These are phyloP conservation scores for Dicrostonyx torquatus DNA, from an alignment of 2,797 vertebrate species.

Conservation along the genomic window DNA sequence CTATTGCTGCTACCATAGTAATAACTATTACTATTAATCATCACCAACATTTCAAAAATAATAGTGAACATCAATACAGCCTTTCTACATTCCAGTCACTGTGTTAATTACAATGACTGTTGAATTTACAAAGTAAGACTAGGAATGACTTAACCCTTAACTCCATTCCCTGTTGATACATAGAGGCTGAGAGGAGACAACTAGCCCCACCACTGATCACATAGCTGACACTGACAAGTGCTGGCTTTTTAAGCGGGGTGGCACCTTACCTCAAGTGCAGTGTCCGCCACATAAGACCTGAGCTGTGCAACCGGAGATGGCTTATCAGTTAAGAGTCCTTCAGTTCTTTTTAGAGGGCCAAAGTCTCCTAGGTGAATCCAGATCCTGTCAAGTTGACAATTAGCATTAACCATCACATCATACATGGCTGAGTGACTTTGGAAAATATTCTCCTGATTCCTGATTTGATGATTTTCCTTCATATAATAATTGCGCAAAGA, in stretches of 20 bases:
- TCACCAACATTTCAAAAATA: constrained; percentile 19
- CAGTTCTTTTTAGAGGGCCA: background rate
- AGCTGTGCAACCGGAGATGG: background rate
- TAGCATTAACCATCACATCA: background rate
- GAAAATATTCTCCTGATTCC: background rate
- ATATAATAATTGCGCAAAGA: background rate
- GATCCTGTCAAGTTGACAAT: background rate
- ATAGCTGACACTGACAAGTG: rapidly evolving
- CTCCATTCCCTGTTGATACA: background rate
- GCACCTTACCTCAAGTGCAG: rapidly evolving
- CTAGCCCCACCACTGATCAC: background rate
- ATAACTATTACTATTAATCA: constrained; percentile 41
- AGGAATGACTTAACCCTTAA: background rate
- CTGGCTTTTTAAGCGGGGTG: background rate
- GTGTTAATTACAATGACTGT: background rate
- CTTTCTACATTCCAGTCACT: background rate
- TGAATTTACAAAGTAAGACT: constrained; percentile 21
- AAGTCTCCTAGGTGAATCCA: background rate
- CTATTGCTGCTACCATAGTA: background rate
- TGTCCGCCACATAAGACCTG: background rate
- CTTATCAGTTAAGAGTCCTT: background rate
- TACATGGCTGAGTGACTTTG: background rate
- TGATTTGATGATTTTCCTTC: background rate
- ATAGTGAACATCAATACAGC: background rate
- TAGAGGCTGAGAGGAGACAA: background rate